Evolutionary conservation across 2,797 vertebrate species (phyloP), one percentile per base, ranked within the genome.

Genomic region (Danio aesculapii): DNA sequence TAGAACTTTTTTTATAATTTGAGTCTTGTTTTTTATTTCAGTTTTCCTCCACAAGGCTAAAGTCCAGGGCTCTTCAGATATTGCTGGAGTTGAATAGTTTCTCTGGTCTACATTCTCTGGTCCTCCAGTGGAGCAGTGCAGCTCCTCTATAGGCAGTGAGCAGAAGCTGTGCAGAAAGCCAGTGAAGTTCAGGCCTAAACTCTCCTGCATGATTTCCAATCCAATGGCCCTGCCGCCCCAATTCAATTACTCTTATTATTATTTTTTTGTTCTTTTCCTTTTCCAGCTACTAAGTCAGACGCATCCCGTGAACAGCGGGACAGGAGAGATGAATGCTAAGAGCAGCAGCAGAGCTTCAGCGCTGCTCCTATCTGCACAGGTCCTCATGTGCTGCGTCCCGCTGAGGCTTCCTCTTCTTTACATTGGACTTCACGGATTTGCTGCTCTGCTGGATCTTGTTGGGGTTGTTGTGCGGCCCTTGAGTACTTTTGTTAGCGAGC

Each of bases 381-480:
- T 98, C 96, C 72, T 97, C 95, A 79, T 96, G 95, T 86, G 92
- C 92, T 0, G 92, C 90, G 84, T 98, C 97, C 80, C 96, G 93
- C 93, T 97, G 96, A 91, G 97, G 97, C 95, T 97, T 99, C 95
- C 97, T 96, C 93, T 96, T 98, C 91, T 99, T 99, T 92, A 95
- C 92, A 53, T 95, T 95, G 93, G 93, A 95, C 90, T 95, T 97
- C 90, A 95, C 95, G 86, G 91, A 89, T 85, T 94, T 94, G 91
- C 88, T 92, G 88, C 84, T 92, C 78, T 89, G 93, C 86, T 96
- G 95, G 85, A 93, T 94, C 93, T 97, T 98, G 94, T 91, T 93
- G 67, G 95, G 92, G 85, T 94, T 93, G 91, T 92, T 95, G 89
- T 96, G 93, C 89, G 96, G 96, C 79, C 94, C 94, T 68, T 95